These are phyloP conservation scores for Drosophila meridionalis DNA, from an alignment of 2,888 invertebrate species.

Conservation along the genomic window DNA sequence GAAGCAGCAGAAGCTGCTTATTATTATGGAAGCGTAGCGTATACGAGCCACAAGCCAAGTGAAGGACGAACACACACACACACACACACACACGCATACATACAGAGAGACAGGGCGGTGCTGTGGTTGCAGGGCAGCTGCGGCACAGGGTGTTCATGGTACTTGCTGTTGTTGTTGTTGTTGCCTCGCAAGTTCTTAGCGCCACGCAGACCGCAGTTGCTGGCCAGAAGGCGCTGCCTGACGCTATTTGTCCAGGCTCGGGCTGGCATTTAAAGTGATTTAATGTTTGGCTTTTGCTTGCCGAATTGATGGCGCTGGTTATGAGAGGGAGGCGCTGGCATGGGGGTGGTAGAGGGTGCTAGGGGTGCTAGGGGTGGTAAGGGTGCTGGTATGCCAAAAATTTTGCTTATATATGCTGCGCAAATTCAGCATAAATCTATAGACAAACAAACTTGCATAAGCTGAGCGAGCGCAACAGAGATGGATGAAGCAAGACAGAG, in stretches of 20 bases:
- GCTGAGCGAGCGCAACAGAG: slow-evolving; percentile 11
- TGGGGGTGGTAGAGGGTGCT: not conserved
- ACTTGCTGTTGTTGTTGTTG: not conserved
- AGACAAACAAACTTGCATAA: slow-evolving; percentile 47
- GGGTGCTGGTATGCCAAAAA: slow-evolving; percentile 43
- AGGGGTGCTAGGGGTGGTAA: not conserved
- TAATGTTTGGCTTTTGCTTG: slow-evolving; percentile 78
- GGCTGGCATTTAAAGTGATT: slow-evolving; percentile 78
- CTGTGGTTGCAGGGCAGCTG: not conserved
- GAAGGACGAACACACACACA: slow-evolving; percentile 7
- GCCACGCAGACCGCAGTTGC: slow-evolving; percentile 38
- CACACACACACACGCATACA: not conserved
- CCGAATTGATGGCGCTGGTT: slow-evolving; percentile 47
- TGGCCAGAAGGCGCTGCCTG: slow-evolving; percentile 34
- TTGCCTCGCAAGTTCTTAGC: slow-evolving; percentile 55
- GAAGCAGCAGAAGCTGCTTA: slow-evolving; percentile 40
- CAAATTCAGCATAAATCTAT: slow-evolving; percentile 76
- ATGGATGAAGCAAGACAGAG: not conserved
- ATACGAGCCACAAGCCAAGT: slow-evolving; percentile 26
- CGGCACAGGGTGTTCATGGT: slow-evolving; percentile 1
- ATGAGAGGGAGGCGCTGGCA: not conserved
- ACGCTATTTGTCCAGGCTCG: slow-evolving; percentile 69
- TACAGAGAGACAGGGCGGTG: not conserved
- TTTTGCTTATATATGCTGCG: slow-evolving; percentile 59
- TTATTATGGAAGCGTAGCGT: slow-evolving; percentile 57